Base-by-base conservation (phyloP, 2,113 vertebrate genomes). In the Spea bombifrons region DNA sequence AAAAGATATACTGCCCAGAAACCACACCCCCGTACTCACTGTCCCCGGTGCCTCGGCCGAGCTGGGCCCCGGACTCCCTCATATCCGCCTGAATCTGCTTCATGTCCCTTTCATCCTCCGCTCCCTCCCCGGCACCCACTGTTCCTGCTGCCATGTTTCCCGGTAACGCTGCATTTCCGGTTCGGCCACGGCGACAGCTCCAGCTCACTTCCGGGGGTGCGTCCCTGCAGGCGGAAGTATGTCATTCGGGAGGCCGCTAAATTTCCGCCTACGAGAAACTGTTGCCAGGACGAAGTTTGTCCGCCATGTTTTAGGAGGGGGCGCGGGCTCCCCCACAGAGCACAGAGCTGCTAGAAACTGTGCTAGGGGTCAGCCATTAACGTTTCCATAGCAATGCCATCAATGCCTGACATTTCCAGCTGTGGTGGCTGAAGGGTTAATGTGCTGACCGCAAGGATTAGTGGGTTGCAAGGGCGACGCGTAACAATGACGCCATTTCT, bases 171-270 rank as follows among this genome's bases (percentile, higher is more conserved):
- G 48, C 76, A 78, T 59, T 72, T 78, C 76, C 76, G 69, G 59
- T 68, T 78, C 68, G 30, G 17, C 47, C 75, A 78, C 76, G 69
- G 76, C 17, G 44, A 15, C 76, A 78, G 12, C 4, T 57, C 59
- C 76, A 72, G 57, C 76, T 72, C 76, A 78, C 68, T 72, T 78
- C 76, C 76, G 68, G 50, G 47, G 13, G 16, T 12, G 59, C 47
- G 68, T 63, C 68, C 50, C 7, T 44, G 30, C 2, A 30, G 30
- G 30, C 30, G 30, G 30, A 30, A 30, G 30, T 30, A 67, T 47
- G 44, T 9, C 10, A 43, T 43, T 7, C 66, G 8, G 30, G 30
- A 15, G 10, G 43, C 9, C 43, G 66, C 3, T 10, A 8, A 9
- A 66, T 9, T 43, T 66, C 64, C 16, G 17, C 3, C 17, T 4